Conservation (phyloP, 2,113 vertebrate genomes). For the Sceloporus undulatus region DNA sequence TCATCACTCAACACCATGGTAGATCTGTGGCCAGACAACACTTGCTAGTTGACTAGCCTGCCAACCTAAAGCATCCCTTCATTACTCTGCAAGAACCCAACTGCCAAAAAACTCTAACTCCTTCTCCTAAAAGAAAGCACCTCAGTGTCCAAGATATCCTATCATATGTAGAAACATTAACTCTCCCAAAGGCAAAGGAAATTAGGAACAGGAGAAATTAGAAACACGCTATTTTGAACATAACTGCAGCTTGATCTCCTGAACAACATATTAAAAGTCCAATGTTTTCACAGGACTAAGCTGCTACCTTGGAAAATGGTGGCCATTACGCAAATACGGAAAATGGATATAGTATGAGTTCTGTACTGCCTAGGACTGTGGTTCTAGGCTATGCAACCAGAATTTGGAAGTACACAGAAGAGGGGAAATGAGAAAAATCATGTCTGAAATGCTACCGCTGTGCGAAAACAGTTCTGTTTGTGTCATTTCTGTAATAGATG, state of each 20-base stretch:
- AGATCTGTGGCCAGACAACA: slow-evolving; percentile 56
- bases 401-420: neutral
- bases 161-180: neutral
- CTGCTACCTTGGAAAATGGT: neutral
- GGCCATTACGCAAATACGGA: neutral
- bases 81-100: slow-evolving; percentile 47
- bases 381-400: neutral
- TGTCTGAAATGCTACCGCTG: neutral
- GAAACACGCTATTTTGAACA: neutral
- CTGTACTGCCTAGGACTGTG: neutral
- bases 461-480: neutral
- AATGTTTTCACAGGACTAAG: neutral
- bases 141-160: slow-evolving; percentile 12
- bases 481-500: neutral
- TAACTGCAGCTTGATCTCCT: slow-evolving; percentile 1
- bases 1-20: slow-evolving; percentile 54
- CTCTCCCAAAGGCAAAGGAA: neutral
- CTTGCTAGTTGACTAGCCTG: slow-evolving; percentile 51
- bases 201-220: neutral
- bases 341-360: neutral
- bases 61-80: slow-evolving; percentile 44
- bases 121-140: slow-evolving; percentile 48
- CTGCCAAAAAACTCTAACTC: slow-evolving; percentile 1
- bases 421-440: neutral
- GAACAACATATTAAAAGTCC: neutral